Conservation (phyloP, 1,140 invertebrate species). For the Pararge aegeria region DNA sequence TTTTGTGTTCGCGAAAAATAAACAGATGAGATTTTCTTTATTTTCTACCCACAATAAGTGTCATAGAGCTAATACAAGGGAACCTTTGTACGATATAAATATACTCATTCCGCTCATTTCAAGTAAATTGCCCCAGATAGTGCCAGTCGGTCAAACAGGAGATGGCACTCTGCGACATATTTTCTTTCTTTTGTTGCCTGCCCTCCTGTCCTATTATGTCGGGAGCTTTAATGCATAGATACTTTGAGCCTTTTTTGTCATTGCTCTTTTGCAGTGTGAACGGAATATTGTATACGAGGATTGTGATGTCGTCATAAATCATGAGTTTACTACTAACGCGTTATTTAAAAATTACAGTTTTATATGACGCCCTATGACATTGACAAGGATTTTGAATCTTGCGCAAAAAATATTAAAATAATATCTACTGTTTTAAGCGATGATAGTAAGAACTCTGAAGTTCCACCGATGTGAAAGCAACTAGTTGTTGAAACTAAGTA, state of each 20-base stretch:
- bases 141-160: slow-evolving; percentile 18
- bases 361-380: too few relatives aligned
- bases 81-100: background rate
- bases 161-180: background rate
- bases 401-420: too few relatives aligned
- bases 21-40: background rate
- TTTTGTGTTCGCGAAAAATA: background rate
- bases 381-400: too few relatives aligned
- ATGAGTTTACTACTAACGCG: too few relatives aligned
- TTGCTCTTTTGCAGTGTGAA: background rate
- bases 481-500: too few relatives aligned
- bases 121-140: slow-evolving; percentile 22
- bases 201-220: slow-evolving; percentile 18
- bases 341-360: too few relatives aligned
- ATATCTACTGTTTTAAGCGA: too few relatives aligned
- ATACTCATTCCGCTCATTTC: slow-evolving; percentile 1
- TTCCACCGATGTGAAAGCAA: too few relatives aligned
- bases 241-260: slow-evolving; percentile 19
- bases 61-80: background rate
- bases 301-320: too few relatives aligned
- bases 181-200: slow-evolving; percentile 24
- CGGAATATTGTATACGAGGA: background rate
- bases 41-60: background rate
- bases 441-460: too few relatives aligned
- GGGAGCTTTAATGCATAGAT: slow-evolving; percentile 17